Evolutionary conservation across 1,140 invertebrate species (phyloP).

Genomic region (Lerema accius): DNA sequence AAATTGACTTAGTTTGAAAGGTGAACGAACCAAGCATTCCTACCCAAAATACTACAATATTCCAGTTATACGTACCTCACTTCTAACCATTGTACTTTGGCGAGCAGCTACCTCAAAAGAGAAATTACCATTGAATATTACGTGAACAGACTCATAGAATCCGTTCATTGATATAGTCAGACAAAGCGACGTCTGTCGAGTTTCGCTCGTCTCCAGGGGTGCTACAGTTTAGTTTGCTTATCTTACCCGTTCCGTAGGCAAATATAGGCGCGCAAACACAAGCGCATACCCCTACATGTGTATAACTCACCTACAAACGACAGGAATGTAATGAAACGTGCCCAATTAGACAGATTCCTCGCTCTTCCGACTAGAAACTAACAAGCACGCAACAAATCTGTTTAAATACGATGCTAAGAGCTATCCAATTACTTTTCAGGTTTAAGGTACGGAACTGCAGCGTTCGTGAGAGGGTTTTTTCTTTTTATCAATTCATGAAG

Average conservation of each 20-base stretch:
- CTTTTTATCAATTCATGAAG: not conserved
- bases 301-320: constrained; percentile 17
- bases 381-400: constrained; percentile 24
- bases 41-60: not conserved
- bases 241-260: constrained; percentile 21
- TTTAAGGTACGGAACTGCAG: not conserved
- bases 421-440: constrained; percentile 30
- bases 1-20: no score
- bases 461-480: not conserved
- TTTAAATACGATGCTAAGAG: constrained; percentile 20
- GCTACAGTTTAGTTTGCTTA: constrained; percentile 32
- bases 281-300: constrained; percentile 23
- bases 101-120: not conserved
- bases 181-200: constrained; percentile 31
- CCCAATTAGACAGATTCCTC: constrained; percentile 33
- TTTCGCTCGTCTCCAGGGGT: constrained; percentile 25
- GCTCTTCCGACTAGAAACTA: constrained; percentile 18
- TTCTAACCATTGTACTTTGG: not conserved
- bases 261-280: constrained; percentile 29
- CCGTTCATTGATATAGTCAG: constrained; percentile 19
- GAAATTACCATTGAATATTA: not conserved
- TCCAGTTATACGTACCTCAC: not conserved
- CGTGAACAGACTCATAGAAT: not conserved
- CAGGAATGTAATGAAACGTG: constrained; percentile 30
- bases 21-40: no score